Conservation (phyloP, 1,140 invertebrate genomes). For the Drosophila erecta region DNA sequence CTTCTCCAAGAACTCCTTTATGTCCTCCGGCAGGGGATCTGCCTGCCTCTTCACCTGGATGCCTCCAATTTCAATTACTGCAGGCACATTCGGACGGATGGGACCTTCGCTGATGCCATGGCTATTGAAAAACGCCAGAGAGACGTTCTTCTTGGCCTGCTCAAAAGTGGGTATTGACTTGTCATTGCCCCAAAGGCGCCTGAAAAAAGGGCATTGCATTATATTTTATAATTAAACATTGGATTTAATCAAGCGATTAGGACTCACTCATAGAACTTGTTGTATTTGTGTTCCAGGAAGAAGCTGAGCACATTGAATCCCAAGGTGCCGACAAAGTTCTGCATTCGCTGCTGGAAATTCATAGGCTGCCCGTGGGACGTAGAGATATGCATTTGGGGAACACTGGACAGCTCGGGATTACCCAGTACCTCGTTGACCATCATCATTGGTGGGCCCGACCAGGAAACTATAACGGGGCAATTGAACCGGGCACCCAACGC, state of each 20-base stretch:
- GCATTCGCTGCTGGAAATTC: constrained; percentile 55
- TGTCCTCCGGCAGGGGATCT: constrained; percentile 84
- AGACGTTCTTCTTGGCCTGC: constrained; percentile 66
- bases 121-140: constrained; percentile 68
- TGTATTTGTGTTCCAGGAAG: constrained; percentile 26
- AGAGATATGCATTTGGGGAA: constrained; percentile 57
- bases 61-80: constrained; percentile 84
- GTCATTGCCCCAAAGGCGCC: constrained; percentile 49
- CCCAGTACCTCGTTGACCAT: constrained; percentile 55
- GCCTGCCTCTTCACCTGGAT: constrained; percentile 83
- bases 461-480: constrained; percentile 62
- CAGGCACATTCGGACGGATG: constrained; percentile 81
- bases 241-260: neutral
- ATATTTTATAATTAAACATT: neutral
- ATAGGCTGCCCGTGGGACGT: constrained; percentile 43
- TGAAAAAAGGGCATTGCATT: neutral
- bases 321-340: constrained; percentile 38
- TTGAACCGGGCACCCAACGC: constrained; percentile 66
- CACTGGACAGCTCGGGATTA: constrained; percentile 57
- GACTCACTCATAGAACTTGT: constrained; percentile 54
- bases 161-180: constrained; percentile 42
- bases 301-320: constrained; percentile 15
- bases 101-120: constrained; percentile 76
- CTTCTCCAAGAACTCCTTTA: constrained; percentile 86
- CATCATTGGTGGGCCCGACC: constrained; percentile 51